phyloP scores from a whole-genome alignment of 1,140 invertebrate species.

The Drosophila setifemur region DNA sequence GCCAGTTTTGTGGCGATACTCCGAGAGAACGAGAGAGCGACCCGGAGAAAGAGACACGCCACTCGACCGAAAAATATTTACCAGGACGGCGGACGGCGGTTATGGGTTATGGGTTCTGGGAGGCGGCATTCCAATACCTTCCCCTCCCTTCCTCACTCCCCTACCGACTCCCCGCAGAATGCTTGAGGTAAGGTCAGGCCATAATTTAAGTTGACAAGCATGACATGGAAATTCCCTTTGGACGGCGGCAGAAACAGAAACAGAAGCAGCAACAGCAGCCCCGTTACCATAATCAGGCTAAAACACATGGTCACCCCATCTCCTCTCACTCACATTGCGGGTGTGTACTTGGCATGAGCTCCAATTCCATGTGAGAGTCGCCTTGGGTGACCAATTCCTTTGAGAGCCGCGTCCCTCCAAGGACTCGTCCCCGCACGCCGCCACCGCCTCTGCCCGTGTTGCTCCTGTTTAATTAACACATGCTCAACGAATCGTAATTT shows the following conservation, averaged over 20 bases:
- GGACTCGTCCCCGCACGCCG: slow-evolving; percentile 33
- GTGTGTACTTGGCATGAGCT: slow-evolving; percentile 22
- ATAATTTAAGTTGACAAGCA: slow-evolving; percentile 79
- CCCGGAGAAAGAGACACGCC: slow-evolving; percentile 9
- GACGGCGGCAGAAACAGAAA: slow-evolving; percentile 33
- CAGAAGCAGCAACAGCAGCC: slow-evolving; percentile 15
- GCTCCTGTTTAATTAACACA: slow-evolving; percentile 80
- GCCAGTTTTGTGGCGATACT: slow-evolving; percentile 27
- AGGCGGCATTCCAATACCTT: slow-evolving; percentile 8
- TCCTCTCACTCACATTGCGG: not conserved
- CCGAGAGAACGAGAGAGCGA: not conserved
- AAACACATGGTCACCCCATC: slow-evolving; percentile 57
- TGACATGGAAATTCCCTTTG: slow-evolving; percentile 77
- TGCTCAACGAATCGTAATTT: slow-evolving; percentile 82
- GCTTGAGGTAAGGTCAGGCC: slow-evolving; percentile 70
- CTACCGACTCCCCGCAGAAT: slow-evolving; percentile 7
- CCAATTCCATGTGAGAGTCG: slow-evolving; percentile 37
- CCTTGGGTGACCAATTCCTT: slow-evolving; percentile 53
- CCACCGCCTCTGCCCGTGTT: slow-evolving; percentile 17
- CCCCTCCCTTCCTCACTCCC: not conserved
- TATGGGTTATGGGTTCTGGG: slow-evolving; percentile 9
- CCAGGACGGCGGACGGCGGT: slow-evolving; percentile 1
- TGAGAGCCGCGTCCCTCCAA: slow-evolving; percentile 46
- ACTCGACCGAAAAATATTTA: slow-evolving; percentile 56
- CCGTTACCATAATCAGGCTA: slow-evolving; percentile 71